A percentile compares a stretch with the other conserved stretches of the same genome.
Evolutionary conservation across 2,113 vertebrate species (phyloP).

Genomic region (Erpornis zantholeuca): DNA sequence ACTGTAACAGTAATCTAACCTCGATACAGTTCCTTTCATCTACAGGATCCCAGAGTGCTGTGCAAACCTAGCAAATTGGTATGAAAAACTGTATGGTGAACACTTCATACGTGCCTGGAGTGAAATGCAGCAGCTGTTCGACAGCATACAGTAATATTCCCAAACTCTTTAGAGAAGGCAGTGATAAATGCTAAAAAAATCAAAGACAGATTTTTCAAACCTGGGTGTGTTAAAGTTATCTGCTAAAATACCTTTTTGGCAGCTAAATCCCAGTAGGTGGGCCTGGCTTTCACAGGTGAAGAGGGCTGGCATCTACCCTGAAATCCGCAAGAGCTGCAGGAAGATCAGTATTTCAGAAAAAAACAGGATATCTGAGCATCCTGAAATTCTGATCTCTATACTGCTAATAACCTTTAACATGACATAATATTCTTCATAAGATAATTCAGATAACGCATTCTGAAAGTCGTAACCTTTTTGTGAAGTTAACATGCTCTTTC

Average conservation of each 20-base stretch:
- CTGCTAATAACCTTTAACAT: neutral
- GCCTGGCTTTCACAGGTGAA: neutral
- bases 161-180: constrained; percentile 8
- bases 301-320: neutral
- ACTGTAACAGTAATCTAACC: neutral
- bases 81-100: constrained; percentile 37
- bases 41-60: neutral
- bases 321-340: neutral
- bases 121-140: constrained; percentile 50
- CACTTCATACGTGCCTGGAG: constrained; percentile 38
- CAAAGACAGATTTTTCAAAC: neutral
- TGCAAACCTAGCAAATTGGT: constrained; percentile 31
- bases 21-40: neutral
- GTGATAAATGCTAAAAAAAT: constrained; percentile 45
- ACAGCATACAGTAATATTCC: constrained; percentile 18
- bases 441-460: neutral
- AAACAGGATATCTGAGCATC: neutral
- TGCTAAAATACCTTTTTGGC: neutral
- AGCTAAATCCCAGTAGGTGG: neutral
- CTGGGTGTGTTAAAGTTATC: neutral
- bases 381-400: neutral
- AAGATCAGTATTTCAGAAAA: neutral
- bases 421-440: neutral
- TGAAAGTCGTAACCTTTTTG: constrained; percentile 10
- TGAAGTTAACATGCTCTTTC: neutral